Evolutionary conservation across 2,797 vertebrate species (phyloP).

Genomic region (Hylomyscus alleni): DNA sequence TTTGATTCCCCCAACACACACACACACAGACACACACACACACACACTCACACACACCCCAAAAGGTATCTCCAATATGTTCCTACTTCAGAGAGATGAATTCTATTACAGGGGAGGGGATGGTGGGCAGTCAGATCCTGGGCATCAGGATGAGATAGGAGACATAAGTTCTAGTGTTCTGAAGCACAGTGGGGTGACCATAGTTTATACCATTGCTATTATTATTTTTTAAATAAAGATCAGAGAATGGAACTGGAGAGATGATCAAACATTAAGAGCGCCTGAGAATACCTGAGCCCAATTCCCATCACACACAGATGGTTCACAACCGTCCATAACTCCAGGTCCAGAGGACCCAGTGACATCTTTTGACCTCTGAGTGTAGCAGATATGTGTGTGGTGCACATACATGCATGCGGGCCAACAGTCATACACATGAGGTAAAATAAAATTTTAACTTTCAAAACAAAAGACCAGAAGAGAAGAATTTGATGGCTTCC

Average conservation of each 20-base stretch:
- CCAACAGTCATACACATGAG: not conserved
- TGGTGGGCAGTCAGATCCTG: no score
- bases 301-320: not conserved
- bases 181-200: not conserved
- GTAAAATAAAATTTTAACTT: not conserved
- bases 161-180: not conserved
- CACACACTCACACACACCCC: not conserved
- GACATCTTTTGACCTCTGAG: not conserved
- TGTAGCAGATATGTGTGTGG: not conserved
- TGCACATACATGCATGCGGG: not conserved
- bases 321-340: not conserved
- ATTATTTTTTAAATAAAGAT: not conserved
- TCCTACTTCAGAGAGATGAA: not conserved
- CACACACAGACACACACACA: no score
- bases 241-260: not conserved
- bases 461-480: not conserved
- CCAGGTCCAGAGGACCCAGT: not conserved
- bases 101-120: not conserved
- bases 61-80: not conserved
- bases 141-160: not conserved
- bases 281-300: not conserved
- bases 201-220: not conserved
- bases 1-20: not conserved
- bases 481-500: not conserved
- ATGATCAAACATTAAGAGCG: not conserved